Conservation (phyloP, 2,797 vertebrate species). For the Premnoplex brunnescens region DNA sequence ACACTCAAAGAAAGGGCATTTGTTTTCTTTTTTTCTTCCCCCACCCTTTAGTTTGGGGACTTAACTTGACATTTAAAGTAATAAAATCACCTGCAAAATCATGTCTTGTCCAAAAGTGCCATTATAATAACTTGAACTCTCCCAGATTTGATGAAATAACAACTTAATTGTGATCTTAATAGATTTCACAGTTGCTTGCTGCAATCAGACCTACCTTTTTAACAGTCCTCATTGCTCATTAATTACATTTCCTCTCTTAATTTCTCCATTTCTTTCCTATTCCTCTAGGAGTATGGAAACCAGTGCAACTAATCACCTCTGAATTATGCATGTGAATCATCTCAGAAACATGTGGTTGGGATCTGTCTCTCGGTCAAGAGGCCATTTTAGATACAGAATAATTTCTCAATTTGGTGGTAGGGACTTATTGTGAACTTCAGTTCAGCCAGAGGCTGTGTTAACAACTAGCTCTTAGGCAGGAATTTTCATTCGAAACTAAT, state of each 20-base stretch:
- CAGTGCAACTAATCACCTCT: conserved; percentile 28
- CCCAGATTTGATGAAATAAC: not conserved
- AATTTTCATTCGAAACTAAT: conserved; percentile 37
- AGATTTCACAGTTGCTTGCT: conserved; percentile 4
- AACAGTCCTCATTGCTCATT: conserved; percentile 1
- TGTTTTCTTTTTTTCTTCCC: not conserved
- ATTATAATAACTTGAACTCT: conserved; percentile 1
- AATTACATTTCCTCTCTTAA: conserved; percentile 52
- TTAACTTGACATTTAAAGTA: conserved; percentile 36
- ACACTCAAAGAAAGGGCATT: conserved; percentile 22
- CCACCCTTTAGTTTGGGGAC: not conserved
- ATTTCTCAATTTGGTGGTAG: not conserved
- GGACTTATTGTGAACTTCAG: not conserved
- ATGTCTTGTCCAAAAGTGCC: not conserved
- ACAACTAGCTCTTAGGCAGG: not conserved
- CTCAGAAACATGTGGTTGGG: not conserved
- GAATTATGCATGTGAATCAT: conserved; percentile 59
- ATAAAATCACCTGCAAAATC: conserved; percentile 12
- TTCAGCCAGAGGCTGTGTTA: conserved; percentile 3
- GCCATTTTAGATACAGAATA: conserved; percentile 18
- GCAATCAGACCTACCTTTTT: conserved; percentile 25
- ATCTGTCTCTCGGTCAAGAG: conserved; percentile 44
- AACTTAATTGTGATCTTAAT: conserved; percentile 33
- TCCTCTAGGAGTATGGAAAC: conserved; percentile 32
- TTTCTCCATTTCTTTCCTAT: conserved; percentile 45